A percentile compares a stretch with the other conserved stretches of the same genome.
Evolutionary conservation across 1,140 invertebrate genomes (phyloP).

Genomic region (Periplaneta americana): DNA sequence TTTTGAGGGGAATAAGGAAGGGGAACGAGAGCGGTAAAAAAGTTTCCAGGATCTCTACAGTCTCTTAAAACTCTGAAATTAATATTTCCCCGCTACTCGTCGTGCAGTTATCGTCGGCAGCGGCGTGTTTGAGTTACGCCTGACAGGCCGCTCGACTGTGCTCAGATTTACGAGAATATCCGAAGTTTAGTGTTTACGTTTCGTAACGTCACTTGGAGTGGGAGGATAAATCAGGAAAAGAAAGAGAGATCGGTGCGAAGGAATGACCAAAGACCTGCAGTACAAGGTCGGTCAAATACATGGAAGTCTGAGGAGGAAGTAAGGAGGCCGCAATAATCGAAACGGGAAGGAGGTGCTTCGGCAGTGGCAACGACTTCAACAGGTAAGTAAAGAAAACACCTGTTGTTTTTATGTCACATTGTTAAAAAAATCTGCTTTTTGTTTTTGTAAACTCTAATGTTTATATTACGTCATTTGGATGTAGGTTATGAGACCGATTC

Average conservation of each 20-base stretch:
- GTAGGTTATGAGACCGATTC: no score
- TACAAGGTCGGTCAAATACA: neutral
- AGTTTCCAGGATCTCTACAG: neutral
- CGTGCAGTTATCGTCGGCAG: neutral
- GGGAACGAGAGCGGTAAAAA: neutral
- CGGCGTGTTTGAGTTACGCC: neutral
- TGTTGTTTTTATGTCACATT: no score
- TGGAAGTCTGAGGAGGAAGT: neutral
- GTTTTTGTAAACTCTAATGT: no score
- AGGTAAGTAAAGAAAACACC: neutral
- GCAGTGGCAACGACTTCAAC: neutral
- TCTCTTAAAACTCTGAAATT: neutral
- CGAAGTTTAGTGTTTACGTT: neutral
- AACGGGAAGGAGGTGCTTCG: neutral
- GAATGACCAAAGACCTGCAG: neutral
- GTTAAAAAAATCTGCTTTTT: no score
- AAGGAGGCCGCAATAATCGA: neutral
- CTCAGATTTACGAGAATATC: neutral
- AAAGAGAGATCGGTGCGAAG: neutral
- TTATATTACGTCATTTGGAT: no score
- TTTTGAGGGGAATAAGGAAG: neutral
- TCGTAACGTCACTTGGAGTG: neutral
- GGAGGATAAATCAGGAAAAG: no score
- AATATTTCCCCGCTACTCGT: neutral
- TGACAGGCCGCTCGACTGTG: neutral